Evolutionary conservation across 2,888 invertebrate genomes (phyloP).

Genomic region (Hedychridium roseum): DNA sequence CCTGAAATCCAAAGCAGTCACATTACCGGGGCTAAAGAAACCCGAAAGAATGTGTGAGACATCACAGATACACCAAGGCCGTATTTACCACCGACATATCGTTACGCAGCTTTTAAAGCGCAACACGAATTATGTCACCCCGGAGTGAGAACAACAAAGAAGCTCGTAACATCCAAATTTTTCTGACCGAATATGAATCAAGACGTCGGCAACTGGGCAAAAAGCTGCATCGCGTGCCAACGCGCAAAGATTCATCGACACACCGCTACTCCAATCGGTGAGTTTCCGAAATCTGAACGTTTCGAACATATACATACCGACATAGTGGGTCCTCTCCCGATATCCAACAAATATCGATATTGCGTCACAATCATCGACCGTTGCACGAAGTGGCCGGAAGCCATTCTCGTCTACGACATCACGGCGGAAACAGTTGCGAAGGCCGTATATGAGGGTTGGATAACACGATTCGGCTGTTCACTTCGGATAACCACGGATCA

Average conservation of each 20-base stretch:
- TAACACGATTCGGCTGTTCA: slow-evolving; percentile 37
- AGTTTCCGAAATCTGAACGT: slow-evolving; percentile 28
- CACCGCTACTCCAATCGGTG: no score
- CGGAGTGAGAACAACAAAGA: slow-evolving; percentile 19
- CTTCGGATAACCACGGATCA: slow-evolving; percentile 31
- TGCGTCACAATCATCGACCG: slow-evolving; percentile 23
- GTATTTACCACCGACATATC: neutral
- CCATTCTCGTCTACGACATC: slow-evolving; percentile 17
- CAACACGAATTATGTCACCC: slow-evolving; percentile 31
- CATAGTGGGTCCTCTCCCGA: slow-evolving; percentile 23
- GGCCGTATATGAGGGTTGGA: slow-evolving; percentile 30
- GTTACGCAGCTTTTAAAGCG: slow-evolving; percentile 19
- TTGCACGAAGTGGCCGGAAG: slow-evolving; percentile 27
- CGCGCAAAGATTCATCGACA: slow-evolving; percentile 44
- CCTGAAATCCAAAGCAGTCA: slow-evolving; percentile 7
- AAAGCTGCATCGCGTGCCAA: slow-evolving; percentile 47
- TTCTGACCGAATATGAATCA: slow-evolving; percentile 40
- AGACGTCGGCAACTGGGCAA: slow-evolving; percentile 38
- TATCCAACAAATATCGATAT: slow-evolving; percentile 14
- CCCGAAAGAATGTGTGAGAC: neutral
- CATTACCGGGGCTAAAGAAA: neutral
- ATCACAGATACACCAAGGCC: neutral
- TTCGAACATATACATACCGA: slow-evolving; percentile 33
- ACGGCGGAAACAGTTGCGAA: slow-evolving; percentile 19
- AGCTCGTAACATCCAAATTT: slow-evolving; percentile 29